Evolutionary conservation across 1,140 invertebrate species (phyloP), one percentile per base, ranked within the genome.

Genomic region (Leptinotarsa undecemlineata): DNA sequence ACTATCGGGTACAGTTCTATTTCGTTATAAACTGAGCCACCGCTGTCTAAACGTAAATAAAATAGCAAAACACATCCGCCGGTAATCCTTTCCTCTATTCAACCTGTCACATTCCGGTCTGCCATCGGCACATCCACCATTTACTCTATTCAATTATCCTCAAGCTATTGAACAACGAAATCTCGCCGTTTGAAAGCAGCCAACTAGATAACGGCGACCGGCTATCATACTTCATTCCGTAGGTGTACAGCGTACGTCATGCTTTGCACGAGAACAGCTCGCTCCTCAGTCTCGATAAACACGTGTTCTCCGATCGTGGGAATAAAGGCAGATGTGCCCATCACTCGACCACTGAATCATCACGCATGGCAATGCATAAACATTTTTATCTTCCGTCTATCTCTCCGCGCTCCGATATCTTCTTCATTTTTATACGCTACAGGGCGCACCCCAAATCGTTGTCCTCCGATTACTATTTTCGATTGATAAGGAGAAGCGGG

Each of bases 231-330:
- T 57, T 57, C 51, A 67, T 67, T 67, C 42, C 64, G 64, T 67
- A 42, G 64, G 64, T 67, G 64, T 67, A 67, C 26, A 67, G 23
- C 64, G 51, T 57, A 57, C 51, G 51, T 67, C 23, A 67, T 42
- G 64, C 64, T 67, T 60, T 64, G 66, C 72, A 74, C 72, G 72
- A 74, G 72, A 67, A 74, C 67, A 66, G 51, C 51, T 57, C 51
- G 51, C 14, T 57, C n/a, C 51, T 42, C 33, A 42, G 51, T n/a
- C 66, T 76, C 60, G 76, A 64, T 68, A 42, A 76, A 77, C 76
- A 77, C 76, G 76, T 77, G 76, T 77, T 77, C 76, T 13, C 61
- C 23, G 15, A 74, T 77, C 76, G 76, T 77, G 76, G 76, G 76
- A 77, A 77, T 77, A 77, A 77, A 77, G 72, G 73, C 76, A 77